These are phyloP conservation scores for Catocala fraxini DNA, from an alignment of 2,888 invertebrate species.

Conservation along the genomic window DNA sequence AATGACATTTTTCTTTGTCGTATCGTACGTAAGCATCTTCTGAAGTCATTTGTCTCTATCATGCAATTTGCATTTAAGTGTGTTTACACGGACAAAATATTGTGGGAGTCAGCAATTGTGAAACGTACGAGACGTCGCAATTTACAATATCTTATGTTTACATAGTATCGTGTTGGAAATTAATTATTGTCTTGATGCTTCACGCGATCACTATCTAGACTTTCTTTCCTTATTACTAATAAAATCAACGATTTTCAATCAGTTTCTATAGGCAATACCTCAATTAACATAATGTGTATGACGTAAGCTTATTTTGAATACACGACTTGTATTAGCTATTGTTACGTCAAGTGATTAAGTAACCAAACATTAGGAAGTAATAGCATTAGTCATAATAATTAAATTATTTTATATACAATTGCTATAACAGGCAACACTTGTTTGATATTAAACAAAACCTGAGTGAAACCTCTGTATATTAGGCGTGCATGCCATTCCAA, in stretches of 20 bases:
- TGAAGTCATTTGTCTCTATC: conserved; percentile 37
- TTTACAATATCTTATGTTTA: conserved; percentile 27
- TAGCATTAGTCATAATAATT: conserved; percentile 39
- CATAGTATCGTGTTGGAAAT: conserved; percentile 17
- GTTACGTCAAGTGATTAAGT: conserved; percentile 42
- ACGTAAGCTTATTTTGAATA: conserved; percentile 46
- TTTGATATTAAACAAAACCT: conserved; percentile 17
- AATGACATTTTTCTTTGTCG: conserved; percentile 36
- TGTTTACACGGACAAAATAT: conserved; percentile 38
- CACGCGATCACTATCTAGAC: neutral
- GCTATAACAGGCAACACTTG: conserved; percentile 7
- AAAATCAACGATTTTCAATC: conserved; percentile 2
- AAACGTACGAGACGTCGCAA: conserved; percentile 21
- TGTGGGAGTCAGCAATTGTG: conserved; percentile 36
- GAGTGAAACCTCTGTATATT: conserved; percentile 10
- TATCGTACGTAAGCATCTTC: conserved; percentile 32
- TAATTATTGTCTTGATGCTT: conserved; percentile 17
- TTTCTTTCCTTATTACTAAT: conserved; percentile 1
- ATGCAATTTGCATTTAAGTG: conserved; percentile 40
- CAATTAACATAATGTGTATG: conserved; percentile 19
- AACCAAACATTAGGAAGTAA: conserved; percentile 43
- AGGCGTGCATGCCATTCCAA: conserved; percentile 36
- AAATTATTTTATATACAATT: conserved; percentile 24
- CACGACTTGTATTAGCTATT: conserved; percentile 37
- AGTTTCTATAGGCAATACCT: conserved; percentile 18